Conservation (phyloP, 2,888 invertebrate genomes). For the Lycaena phlaeas region DNA sequence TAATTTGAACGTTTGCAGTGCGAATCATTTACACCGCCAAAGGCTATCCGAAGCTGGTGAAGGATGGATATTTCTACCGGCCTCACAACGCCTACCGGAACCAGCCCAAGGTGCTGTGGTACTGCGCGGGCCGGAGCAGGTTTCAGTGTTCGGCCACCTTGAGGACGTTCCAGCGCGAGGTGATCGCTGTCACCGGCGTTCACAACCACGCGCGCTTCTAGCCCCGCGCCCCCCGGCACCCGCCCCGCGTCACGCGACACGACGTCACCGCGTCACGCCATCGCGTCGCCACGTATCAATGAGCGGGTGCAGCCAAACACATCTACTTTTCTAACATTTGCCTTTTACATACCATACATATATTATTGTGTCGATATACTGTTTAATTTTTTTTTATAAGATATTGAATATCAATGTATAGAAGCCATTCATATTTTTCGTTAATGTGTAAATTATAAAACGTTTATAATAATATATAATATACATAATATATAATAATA, state of each 20-base stretch:
- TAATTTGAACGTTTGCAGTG: conserved; percentile 35
- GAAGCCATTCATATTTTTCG: no score
- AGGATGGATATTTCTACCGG: conserved; percentile 49
- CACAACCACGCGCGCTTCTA: conserved; percentile 37
- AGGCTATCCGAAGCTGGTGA: conserved; percentile 53
- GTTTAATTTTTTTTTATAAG: no score
- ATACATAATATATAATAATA: no score
- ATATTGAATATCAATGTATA: no score
- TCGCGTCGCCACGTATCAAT: no score
- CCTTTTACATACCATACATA: no score
- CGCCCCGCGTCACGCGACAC: background rate
- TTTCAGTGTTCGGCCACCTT: conserved; percentile 47
- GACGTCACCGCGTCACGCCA: no score
- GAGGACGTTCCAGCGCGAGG: conserved; percentile 43
- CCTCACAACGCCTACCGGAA: conserved; percentile 63
- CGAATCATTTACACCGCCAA: conserved; percentile 43
- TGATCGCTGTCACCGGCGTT: conserved; percentile 39
- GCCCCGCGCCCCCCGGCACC: background rate
- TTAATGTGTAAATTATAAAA: no score
- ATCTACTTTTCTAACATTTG: no score
- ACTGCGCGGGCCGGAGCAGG: conserved; percentile 48
- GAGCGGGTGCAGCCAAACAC: no score
- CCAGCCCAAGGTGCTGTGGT: conserved; percentile 54
- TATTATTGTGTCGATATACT: no score
- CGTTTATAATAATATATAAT: no score